Base-by-base conservation (phyloP, 92 coral and sea anemone species). In the Porites divaricata region DNA sequence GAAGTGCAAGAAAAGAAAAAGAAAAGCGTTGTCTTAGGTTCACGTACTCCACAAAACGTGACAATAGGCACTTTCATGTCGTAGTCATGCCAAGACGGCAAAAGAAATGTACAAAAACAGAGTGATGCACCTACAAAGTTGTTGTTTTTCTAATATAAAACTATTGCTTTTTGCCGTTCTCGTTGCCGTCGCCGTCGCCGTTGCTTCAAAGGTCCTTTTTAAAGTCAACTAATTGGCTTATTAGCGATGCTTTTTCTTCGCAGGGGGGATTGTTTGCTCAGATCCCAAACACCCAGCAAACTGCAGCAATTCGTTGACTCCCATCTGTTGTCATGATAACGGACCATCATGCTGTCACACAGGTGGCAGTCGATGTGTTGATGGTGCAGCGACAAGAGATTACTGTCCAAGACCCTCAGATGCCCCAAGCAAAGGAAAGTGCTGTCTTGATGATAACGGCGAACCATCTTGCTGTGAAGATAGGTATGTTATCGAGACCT, bases 361-460 rank as follows among this genome's bases (percentile, higher is more conserved):
- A 20, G 76, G 76, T n/a, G 76, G 76, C 2, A 48, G 10, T n/a
- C 62, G 58, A 20, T 72, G 62, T n/a, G 17, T 10, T 48, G 20
- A 72, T 72, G 76, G 58, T 48, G 10, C 22, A 48, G 59, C 6
- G 22, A 71, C 25, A 4, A 72, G 76, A 49, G 76, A 72, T 48
- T 72, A 72, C 24, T 72, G 76, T 13, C 76, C 76, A 48, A 72
- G 76, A 48, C 58, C 76, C 9, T 72, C 56, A 13, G 76, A 72
- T n/a, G 76, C 49, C 20, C 22, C 56, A 5, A 51, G 76, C 25
- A 1, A 49, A 72, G 14, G n/a, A 20, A 26, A 16, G 58, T 72
- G 76, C 76, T 72, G 76, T 59, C 15, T 72, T 48, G 76, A n/a
- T 17, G 76, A 68, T 25, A 35, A 72, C 10, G 76, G 76, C 5